phyloP scores from a whole-genome alignment of 2,797 vertebrate genomes.

The Paedocypris micromegethes region DNA sequence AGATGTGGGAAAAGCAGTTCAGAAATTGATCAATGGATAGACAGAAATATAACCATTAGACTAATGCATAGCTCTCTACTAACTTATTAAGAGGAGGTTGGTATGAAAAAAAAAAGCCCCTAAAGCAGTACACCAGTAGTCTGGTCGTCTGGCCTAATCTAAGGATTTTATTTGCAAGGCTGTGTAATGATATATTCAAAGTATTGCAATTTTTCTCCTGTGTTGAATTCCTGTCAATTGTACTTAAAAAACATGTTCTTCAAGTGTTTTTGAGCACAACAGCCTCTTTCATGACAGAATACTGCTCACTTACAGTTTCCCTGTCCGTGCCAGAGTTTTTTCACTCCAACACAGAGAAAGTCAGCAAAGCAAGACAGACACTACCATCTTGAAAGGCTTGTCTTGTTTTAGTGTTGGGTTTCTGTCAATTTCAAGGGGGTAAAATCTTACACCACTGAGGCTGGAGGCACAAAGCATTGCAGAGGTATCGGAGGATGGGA shows the following conservation, averaged over 20 bases:
- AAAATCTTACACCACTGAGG: constrained; percentile 54
- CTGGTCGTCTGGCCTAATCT: no score
- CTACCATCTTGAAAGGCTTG: constrained; percentile 53
- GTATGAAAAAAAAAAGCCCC: no score
- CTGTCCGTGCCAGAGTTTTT: constrained; percentile 23
- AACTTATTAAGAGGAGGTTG: no score
- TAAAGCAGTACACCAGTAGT: no score
- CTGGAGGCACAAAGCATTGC: constrained; percentile 54
- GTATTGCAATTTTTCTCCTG: not conserved
- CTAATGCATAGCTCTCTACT: no score
- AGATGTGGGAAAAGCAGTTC: no score
- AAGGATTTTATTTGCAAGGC: no score
- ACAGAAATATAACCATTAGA: no score
- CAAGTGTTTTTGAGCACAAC: not conserved
- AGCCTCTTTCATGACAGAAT: constrained; percentile 6
- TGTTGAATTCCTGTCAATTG: not conserved
- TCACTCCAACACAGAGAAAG: constrained; percentile 2
- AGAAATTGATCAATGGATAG: no score
- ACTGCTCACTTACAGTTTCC: constrained; percentile 16
- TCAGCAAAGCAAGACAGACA: constrained; percentile 34
- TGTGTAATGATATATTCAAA: no score
- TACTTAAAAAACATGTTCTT: constrained; percentile 5
- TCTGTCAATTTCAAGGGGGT: constrained; percentile 51
- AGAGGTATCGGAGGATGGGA: constrained; percentile 50
- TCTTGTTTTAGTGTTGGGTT: constrained; percentile 54